Conservation (phyloP, 2,113 vertebrate species). For the Erpornis zantholeuca region DNA sequence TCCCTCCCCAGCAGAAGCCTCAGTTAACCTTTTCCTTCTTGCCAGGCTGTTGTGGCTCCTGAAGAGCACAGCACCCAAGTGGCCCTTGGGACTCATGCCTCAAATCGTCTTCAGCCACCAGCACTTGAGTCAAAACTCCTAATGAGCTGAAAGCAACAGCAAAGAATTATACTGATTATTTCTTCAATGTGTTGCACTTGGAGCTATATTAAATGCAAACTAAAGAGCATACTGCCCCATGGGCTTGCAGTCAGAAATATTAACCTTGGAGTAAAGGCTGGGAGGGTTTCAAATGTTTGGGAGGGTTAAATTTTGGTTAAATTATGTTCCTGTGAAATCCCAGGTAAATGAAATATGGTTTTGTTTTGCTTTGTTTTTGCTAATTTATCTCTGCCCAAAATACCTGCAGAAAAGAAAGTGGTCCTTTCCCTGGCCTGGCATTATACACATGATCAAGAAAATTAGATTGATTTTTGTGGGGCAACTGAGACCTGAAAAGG, state of each 20-base stretch:
- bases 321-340: background rate
- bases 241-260: background rate
- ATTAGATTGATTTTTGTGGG: background rate
- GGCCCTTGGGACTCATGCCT: background rate
- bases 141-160: background rate
- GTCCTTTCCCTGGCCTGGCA: background rate
- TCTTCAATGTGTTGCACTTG: background rate
- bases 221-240: background rate
- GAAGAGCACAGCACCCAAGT: background rate
- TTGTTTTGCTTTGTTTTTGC: background rate
- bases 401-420: background rate
- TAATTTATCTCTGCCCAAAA: background rate
- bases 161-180: background rate
- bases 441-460: background rate
- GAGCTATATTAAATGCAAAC: background rate
- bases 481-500: background rate
- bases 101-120: background rate
- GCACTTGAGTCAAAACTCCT: background rate
- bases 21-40: background rate
- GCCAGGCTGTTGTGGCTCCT: background rate
- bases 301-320: background rate
- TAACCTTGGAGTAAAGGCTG: background rate
- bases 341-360: background rate
- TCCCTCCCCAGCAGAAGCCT: background rate
- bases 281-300: background rate